phyloP scores from a whole-genome alignment of 2,113 vertebrate genomes.

The Ictidomys tridecemlineatus region DNA sequence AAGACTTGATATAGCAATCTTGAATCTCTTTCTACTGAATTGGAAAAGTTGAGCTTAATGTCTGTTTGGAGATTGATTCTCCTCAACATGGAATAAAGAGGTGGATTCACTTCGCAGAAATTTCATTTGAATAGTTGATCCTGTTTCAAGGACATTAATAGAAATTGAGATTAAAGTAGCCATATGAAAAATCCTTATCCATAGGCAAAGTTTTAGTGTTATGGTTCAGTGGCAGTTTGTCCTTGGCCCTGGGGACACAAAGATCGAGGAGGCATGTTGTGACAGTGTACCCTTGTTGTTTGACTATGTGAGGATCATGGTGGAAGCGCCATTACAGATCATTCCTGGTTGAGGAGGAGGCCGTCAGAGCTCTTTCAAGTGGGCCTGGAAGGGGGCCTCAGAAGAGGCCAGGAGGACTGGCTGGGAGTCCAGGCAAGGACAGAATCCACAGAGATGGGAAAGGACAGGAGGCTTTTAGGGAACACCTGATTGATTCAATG shows the following conservation, averaged over 20 bases:
- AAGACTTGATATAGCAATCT: background rate
- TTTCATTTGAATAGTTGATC: background rate
- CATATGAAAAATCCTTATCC: background rate
- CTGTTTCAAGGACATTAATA: background rate
- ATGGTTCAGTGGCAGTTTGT: too few species aligned
- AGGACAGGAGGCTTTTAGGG: background rate
- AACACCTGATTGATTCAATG: background rate
- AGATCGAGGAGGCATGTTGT: accelerated
- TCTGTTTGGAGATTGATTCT: background rate
- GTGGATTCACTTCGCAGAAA: background rate
- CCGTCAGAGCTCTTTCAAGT: background rate
- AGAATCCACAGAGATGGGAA: background rate
- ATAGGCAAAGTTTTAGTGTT: background rate
- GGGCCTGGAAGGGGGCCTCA: background rate
- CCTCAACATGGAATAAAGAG: background rate
- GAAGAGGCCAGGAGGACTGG: background rate
- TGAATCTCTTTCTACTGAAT: background rate
- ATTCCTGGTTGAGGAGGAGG: background rate
- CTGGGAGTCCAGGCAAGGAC: background rate
- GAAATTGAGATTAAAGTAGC: background rate
- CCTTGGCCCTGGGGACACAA: background rate
- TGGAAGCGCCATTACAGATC: background rate
- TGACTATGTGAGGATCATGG: background rate
- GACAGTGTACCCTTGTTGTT: background rate
- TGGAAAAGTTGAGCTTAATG: background rate